These are phyloP conservation scores for Mechanitis mazaeus DNA, from an alignment of 2,888 invertebrate species.

Conservation along the genomic window DNA sequence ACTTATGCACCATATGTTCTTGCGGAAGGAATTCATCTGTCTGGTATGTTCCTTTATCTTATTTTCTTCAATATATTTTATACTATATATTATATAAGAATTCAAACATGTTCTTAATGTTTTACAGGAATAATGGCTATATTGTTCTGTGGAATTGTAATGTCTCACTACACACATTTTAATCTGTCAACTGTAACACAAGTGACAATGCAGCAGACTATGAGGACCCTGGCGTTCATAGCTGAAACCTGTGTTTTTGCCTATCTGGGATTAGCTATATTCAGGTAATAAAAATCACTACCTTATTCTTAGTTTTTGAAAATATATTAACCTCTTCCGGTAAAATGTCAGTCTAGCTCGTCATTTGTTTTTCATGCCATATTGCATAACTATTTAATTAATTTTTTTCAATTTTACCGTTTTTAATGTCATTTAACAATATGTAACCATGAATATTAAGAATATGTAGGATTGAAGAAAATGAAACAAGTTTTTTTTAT, in stretches of 20 bases:
- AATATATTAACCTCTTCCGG: too few relatives aligned
- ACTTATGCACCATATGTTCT: conserved; percentile 98
- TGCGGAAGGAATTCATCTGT: conserved; percentile 96
- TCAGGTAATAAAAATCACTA: conserved; percentile 49
- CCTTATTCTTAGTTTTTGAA: too few relatives aligned
- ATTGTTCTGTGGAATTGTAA: conserved; percentile 98
- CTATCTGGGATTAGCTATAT: conserved; percentile 93
- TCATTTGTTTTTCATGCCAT: too few relatives aligned
- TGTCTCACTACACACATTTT: conserved; percentile 99
- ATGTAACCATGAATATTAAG: too few relatives aligned
- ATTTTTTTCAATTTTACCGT: too few relatives aligned
- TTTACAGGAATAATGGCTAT: conserved; percentile 97
- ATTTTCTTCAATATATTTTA: background rate
- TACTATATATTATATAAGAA: background rate
- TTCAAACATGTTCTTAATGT: conserved; percentile 31
- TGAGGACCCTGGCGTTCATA: conserved; percentile 97
- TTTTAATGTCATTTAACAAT: too few relatives aligned
- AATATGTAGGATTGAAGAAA: too few relatives aligned
- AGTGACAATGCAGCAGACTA: conserved; percentile 99
- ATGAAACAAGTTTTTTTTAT: too few relatives aligned
- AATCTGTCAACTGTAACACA: conserved; percentile 98
- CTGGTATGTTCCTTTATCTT: conserved; percentile 75
- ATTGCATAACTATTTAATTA: too few relatives aligned
- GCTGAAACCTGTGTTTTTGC: conserved; percentile 99
- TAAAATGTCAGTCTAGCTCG: too few relatives aligned